Conservation (phyloP, 2,113 vertebrate species). For the Dascyllus trimaculatus region DNA sequence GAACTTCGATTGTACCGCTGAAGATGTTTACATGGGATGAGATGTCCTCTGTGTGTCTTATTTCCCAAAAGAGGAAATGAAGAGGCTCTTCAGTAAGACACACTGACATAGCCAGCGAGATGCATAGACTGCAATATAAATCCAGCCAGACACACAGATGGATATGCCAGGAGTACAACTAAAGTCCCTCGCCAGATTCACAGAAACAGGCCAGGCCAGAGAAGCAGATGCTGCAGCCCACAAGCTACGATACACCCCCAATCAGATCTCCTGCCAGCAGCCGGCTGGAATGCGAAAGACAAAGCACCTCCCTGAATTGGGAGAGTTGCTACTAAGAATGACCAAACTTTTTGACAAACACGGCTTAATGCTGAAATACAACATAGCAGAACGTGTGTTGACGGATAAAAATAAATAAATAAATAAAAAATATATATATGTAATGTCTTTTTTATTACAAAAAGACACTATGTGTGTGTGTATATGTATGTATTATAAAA, state of each 20-base stretch:
- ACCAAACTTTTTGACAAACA: constrained; percentile 12
- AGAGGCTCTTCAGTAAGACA: constrained; percentile 57
- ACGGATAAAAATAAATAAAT: not conserved
- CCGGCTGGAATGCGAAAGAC: constrained; percentile 38
- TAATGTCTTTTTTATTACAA: too few relatives aligned
- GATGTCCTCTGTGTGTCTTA: constrained; percentile 18
- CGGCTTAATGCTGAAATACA: constrained; percentile 5
- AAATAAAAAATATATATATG: too few relatives aligned
- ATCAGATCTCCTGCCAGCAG: constrained; percentile 50
- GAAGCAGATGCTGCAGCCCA: constrained; percentile 68
- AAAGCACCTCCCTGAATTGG: constrained; percentile 48
- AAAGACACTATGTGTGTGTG: too few relatives aligned
- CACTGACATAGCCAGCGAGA: constrained; percentile 59
- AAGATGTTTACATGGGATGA: not conserved
- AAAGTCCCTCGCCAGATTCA: constrained; percentile 58
- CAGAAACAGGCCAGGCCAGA: constrained; percentile 57
- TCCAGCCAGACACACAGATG: constrained; percentile 55
- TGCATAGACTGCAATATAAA: constrained; percentile 55
- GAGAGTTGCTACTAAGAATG: constrained; percentile 26
- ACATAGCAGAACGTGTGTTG: not conserved
- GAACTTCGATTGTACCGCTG: not conserved
- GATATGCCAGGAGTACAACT: constrained; percentile 64
- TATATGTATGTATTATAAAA: not conserved
- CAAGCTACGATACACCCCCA: constrained; percentile 62
- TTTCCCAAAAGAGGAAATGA: constrained; percentile 50